Conservation (phyloP, 2,113 vertebrate species). For the Ornithorhynchus anatinus region DNA sequence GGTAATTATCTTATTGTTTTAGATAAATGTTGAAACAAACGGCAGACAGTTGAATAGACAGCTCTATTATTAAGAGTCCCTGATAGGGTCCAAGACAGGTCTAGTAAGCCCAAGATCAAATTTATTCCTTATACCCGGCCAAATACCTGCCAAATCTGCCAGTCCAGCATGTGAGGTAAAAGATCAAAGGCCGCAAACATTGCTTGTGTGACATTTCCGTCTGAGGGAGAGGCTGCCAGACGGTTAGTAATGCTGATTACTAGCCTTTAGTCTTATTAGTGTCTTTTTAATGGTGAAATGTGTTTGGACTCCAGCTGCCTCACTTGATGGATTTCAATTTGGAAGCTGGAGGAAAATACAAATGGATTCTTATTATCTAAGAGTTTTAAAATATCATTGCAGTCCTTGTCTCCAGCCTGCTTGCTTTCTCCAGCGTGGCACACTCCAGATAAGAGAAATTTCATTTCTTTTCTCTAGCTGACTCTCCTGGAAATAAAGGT, state of each 20-base stretch:
- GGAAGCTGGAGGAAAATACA: slow-evolving; percentile 2
- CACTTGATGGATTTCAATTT: slow-evolving; percentile 29
- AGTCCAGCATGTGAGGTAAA: not conserved
- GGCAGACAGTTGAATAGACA: not conserved
- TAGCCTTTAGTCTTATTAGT: slow-evolving; percentile 26
- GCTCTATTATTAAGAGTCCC: not conserved
- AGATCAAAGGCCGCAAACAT: not conserved
- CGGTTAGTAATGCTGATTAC: slow-evolving; percentile 1
- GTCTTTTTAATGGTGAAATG: slow-evolving; percentile 19
- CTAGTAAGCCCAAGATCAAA: slow-evolving; percentile 15
- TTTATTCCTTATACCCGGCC: not conserved
- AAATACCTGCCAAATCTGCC: slow-evolving; percentile 9
- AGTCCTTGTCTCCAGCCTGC: not conserved
- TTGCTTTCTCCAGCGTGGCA: not conserved
- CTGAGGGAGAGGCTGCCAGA: not conserved
- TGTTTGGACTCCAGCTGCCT: slow-evolving; percentile 8
- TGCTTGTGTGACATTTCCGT: slow-evolving; percentile 5
- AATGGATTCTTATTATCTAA: not conserved
- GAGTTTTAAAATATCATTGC: not conserved
- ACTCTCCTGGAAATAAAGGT: not conserved
- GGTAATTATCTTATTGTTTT: slow-evolving; percentile 18
- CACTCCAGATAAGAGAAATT: not conserved
- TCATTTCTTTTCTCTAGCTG: not conserved
- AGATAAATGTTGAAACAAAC: slow-evolving; percentile 10
- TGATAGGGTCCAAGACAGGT: not conserved